A percentile compares a stretch with the other conserved stretches of the same genome.
phyloP scores from a whole-genome alignment of 2,797 vertebrate species.

The Tapera naevia region DNA sequence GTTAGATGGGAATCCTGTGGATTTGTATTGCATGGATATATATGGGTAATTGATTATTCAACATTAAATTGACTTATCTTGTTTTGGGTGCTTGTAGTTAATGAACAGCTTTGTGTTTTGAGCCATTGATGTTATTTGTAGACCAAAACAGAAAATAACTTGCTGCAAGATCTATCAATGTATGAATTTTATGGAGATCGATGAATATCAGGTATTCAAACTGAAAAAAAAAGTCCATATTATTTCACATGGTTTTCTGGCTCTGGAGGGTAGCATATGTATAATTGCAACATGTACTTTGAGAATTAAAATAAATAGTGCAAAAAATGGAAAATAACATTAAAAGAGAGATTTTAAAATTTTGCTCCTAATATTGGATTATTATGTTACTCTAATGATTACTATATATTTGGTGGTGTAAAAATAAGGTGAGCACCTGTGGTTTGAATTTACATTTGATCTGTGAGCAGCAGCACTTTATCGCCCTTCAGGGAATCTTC shows the following conservation, averaged over 20 bases:
- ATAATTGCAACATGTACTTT: background rate
- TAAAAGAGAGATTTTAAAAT: background rate
- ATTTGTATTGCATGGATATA: background rate
- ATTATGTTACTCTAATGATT: background rate
- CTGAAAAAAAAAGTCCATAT: background rate
- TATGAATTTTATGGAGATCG: background rate
- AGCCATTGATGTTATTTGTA: background rate
- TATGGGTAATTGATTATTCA: background rate
- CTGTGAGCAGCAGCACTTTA: conserved; percentile 14
- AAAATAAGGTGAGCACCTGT: background rate
- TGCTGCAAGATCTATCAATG: background rate
- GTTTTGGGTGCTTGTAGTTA: background rate
- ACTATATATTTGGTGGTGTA: conserved; percentile 9
- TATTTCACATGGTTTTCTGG: background rate
- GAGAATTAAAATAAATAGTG: background rate
- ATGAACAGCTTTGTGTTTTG: conserved; percentile 6
- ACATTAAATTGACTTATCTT: background rate
- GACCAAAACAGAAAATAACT: background rate
- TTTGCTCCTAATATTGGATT: background rate
- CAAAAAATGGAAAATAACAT: background rate
- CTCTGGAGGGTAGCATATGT: background rate
- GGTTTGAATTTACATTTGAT: conserved; percentile 55
- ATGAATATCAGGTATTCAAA: background rate
- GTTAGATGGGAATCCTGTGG: background rate
- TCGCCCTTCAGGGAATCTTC: conserved; percentile 5